Evolutionary conservation across 2,113 vertebrate species (phyloP), one percentile per base, ranked within the genome.

Genomic region (Mesitornis unicolor): DNA sequence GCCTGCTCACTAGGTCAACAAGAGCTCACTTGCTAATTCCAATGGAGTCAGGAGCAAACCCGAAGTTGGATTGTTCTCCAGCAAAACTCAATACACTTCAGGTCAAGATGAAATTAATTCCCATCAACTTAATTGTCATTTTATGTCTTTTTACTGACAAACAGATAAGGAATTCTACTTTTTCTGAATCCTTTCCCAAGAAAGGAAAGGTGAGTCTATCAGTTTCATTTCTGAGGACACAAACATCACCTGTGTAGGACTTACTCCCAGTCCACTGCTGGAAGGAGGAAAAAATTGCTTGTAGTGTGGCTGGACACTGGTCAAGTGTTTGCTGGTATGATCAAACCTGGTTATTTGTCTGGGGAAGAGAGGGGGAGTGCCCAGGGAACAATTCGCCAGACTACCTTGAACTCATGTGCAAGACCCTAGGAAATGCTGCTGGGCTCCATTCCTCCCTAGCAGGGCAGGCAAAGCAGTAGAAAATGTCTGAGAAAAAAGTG

Each of bases 381-480:
- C 15, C 33, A 76, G 50, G 28, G 20, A 91, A 40, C 25, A 26
- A 16, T 50, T 81, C 14, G 7, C 14, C 35, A 33, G 45, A 22
- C 19, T 11, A 56, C 7, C 25, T 14, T 36, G 26, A 65, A 73
- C n/a, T 69, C 19, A 8, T 2, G 11, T 21, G 3, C 16, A 50
- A 76, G 31, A 56, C 3, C 26, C 26, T 57, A 63, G 56, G 33
- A 79, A 95, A 56, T 9, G 24, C 4, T 45, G 7, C 13, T 57
- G 43, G 31, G 36, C 6, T 76, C 13, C 0, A 0, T 53, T 6
- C 38, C 10, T 74, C 14, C 16, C 11, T 15, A 18, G 2, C 22
- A 65, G 19, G 3, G 11, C 22, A 77, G 59, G 16, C 13, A 73
- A 83, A 75, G 15, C 26, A n/a, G 13, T 18, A 75, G 26, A 65